Evolutionary conservation across 1,140 invertebrate genomes (phyloP), one percentile per base, ranked within the genome.

Genomic region (Drosophila micromelanica): DNA sequence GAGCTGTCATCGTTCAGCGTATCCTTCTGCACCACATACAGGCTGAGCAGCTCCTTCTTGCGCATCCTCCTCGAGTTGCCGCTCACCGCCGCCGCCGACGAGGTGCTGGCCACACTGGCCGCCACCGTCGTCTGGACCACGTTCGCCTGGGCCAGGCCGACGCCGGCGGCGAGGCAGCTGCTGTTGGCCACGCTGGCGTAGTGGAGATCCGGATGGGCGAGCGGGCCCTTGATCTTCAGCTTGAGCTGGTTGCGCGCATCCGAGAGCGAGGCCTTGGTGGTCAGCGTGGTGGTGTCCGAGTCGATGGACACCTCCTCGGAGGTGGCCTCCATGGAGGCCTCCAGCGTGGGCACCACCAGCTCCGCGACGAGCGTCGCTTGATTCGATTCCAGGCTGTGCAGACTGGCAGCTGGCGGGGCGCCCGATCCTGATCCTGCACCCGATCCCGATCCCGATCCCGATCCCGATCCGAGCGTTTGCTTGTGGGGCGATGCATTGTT

Each of bases 191-290:
- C 63, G 12, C 71, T 37, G 46, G 54, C 76, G 71, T 90, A 90
- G 60, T 78, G 78, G 35, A 69, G 57, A 62, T 92, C 90, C 30
- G 89, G 85, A 67, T 90, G 82, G 11, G 87, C 86, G 15, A 97
- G 96, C 0, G 97, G 97, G 9, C 97, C 97, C 92, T 98, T 98
- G 68, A 98, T 98, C 92, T 98, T 98, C 0, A 98, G 95, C 91
- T 98, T 98, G 1, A 98, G 90, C 80, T 97, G 96, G 92, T 97
- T 97, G 13, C 96, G 93, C 0, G 96, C 95, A 90, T 96, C 96
- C 8, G 94, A 94, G 11, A 96, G 91, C 1, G 95, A 95, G 1
- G 95, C 94, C 78, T 96, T 96, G 5, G 92, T 94, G 20, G 93
- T 94, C 76, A 91, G 92, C 6, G 76, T 93, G 9, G 92, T 93